A percentile compares a stretch with the other conserved stretches of the same genome.
phyloP scores from a whole-genome alignment of 2,113 vertebrate species.

The Anthoscopus minutus region DNA sequence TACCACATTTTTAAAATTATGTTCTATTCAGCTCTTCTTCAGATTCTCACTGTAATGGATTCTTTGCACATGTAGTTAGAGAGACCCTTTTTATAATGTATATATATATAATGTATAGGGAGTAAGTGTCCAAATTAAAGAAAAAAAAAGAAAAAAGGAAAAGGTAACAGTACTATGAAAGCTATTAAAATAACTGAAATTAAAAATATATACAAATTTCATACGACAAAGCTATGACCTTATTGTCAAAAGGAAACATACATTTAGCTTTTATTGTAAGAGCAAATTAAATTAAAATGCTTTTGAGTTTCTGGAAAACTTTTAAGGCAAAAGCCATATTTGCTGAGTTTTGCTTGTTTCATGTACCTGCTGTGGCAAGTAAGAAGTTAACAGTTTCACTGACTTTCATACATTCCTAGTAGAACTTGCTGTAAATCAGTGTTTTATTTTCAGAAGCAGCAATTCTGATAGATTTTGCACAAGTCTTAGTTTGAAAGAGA shows the following conservation, averaged over 20 bases:
- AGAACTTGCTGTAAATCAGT: neutral
- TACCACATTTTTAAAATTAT: neutral
- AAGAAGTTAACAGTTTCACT: neutral
- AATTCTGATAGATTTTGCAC: neutral
- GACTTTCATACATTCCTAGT: neutral
- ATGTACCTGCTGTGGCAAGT: neutral
- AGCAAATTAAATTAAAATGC: neutral
- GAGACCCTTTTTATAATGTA: rapidly evolving
- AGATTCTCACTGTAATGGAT: neutral
- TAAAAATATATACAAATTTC: neutral
- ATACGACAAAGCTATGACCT: neutral
- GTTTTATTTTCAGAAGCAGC: neutral
- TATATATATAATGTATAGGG: too few relatives aligned
- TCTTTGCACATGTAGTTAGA: neutral
- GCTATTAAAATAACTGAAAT: neutral
- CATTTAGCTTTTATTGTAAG: neutral
- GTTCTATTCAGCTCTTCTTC: neutral
- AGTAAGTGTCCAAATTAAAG: neutral
- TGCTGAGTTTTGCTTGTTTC: neutral
- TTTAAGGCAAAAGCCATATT: neutral
- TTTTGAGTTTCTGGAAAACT: neutral
- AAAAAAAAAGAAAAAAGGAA: too few relatives aligned
- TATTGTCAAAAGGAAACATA: neutral
- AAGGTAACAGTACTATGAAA: neutral
- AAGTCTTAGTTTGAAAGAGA: neutral